Evolutionary conservation across 2,797 vertebrate genomes (phyloP).

Genomic region (Gymnoscopelus braueri): DNA sequence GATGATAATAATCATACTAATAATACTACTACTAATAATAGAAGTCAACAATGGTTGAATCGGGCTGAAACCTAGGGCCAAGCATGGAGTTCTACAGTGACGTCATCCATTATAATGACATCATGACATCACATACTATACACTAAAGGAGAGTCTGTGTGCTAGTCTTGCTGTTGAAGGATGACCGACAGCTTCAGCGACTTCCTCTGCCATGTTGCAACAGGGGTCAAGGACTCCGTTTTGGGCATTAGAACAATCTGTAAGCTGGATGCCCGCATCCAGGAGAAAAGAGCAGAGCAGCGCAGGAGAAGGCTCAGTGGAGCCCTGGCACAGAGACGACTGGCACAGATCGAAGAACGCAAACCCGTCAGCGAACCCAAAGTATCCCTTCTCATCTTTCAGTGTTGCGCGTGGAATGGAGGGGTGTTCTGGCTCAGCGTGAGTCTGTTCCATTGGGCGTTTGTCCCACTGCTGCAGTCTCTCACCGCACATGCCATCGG

Average conservation of each 20-base stretch:
- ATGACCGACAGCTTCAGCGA: conserved; percentile 97
- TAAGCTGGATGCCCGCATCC: conserved; percentile 95
- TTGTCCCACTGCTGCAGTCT: conserved; percentile 94
- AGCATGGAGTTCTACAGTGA: no score
- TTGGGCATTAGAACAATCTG: conserved; percentile 97
- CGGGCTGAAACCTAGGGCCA: no score
- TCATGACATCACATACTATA: no score
- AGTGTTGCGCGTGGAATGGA: conserved; percentile 98
- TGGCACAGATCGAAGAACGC: conserved; percentile 91
- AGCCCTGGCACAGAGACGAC: conserved; percentile 89
- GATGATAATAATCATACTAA: no score
- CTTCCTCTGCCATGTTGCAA: conserved; percentile 94
- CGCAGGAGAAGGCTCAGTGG: conserved; percentile 88
- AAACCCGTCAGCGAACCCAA: conserved; percentile 94
- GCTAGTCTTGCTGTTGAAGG: conserved; percentile 18
- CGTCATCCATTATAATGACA: no score
- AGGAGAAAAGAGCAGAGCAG: conserved; percentile 97
- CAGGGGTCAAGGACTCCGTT: conserved; percentile 97
- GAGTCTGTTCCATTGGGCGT: conserved; percentile 95
- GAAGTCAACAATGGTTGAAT: no score
- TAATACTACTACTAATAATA: no score
- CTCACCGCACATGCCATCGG: conserved; percentile 95
- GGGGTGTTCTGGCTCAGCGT: conserved; percentile 98
- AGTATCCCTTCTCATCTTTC: conserved; percentile 94
- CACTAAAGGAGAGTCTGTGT: no score